A percentile compares a stretch with the other conserved stretches of the same genome.
Conservation (phyloP, 2,797 vertebrate genomes). For the Huso huso region DNA sequence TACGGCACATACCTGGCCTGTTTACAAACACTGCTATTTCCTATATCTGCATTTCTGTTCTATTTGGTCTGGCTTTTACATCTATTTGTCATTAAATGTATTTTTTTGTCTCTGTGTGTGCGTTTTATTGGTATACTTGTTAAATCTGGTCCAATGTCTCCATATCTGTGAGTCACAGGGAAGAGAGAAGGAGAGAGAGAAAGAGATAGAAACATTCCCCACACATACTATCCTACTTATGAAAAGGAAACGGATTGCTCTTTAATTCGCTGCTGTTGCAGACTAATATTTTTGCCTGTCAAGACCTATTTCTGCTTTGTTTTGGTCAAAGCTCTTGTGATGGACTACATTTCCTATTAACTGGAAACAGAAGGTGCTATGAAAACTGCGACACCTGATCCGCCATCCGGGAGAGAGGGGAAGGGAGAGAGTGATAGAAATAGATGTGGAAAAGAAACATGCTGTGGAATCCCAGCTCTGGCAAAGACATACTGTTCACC, state of each 20-base stretch:
- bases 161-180: too few relatives aligned
- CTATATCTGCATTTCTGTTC: too few relatives aligned
- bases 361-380: slow-evolving; percentile 72
- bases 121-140: too few relatives aligned
- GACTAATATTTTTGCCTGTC: slow-evolving; percentile 79
- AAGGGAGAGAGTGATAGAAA: too few relatives aligned
- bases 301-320: slow-evolving; percentile 68
- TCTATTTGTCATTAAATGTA: too few relatives aligned
- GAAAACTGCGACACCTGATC: slow-evolving; percentile 73
- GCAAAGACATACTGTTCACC: slow-evolving; percentile 44
- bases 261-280: slow-evolving; percentile 71
- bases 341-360: slow-evolving; percentile 69
- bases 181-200: slow-evolving; percentile 38
- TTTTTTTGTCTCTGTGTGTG: too few relatives aligned
- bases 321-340: slow-evolving; percentile 66
- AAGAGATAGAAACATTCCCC: slow-evolving; percentile 68
- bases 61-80: too few relatives aligned
- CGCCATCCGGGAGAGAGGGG: slow-evolving; percentile 35
- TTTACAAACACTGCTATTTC: too few relatives aligned
- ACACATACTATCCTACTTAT: slow-evolving; percentile 80
- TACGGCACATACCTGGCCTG: too few relatives aligned
- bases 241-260: slow-evolving; percentile 60
- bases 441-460: slow-evolving; percentile 31
- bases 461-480: slow-evolving; percentile 35
- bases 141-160: too few relatives aligned